Base-by-base conservation (phyloP, 92 coral and sea anemone species). In the Virgularia gustaviana region DNA sequence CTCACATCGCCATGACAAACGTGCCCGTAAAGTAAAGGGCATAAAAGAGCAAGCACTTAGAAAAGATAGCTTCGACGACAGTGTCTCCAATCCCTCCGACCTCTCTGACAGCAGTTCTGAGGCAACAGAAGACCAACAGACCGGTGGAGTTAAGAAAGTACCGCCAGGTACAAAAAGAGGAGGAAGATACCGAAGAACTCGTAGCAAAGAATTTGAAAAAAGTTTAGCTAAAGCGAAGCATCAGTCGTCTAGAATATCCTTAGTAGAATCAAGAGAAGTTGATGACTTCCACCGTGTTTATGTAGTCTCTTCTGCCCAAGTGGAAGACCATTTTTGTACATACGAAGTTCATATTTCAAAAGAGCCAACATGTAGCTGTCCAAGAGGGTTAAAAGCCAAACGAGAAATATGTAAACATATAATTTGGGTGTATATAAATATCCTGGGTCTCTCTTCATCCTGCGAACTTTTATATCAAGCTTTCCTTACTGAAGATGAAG, bases 391-490 rank as follows among this genome's bases (percentile, higher is more conserved):
- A 16, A 42, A 20, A 72, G 29, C 78, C 13, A 72, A 72, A 54
- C 54, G 56, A 44, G 78, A 72, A 54, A 36, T 72, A 34, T 72
- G 78, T 34, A 72, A 72, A 54, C 78, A 72, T 72, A 55, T 72
- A 5, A 54, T 53, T 53, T 72, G 65, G 78, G 66, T 72, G n/a
- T 72, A 54, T 22, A 30, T 57, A 16, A 54, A 54, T 52, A 52
- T 36, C 16, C 78, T 55, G 5, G 23, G 78, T 54, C 65, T 72
- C 20, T 19, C 36, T 24, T 57, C 43, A 35, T 37, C 74, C 57
- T 43, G 74, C 36, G 47, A 0, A 19, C 30, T 67, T 7, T 36
- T 67, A 57, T 28, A 66, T 41, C 65, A 58, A 58, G 65, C 33
- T 13, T 58, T 29, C 20, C 65, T 28, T 58, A 8, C 38, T 5